Base-by-base conservation (phyloP, 2,113 vertebrate genomes). In the Vidua macroura region DNA sequence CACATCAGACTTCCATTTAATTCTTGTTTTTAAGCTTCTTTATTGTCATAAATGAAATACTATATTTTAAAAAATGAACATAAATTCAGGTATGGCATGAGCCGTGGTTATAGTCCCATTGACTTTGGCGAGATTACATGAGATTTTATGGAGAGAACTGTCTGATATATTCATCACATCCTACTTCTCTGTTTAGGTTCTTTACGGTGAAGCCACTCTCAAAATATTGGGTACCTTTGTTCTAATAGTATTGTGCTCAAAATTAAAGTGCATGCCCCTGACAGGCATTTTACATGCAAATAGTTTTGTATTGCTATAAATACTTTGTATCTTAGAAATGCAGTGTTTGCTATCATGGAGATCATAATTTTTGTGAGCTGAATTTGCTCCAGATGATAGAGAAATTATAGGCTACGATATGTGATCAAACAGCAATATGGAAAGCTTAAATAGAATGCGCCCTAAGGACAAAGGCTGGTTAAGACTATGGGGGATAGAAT, bases 401-500 rank as follows among this genome's bases (percentile, higher is more conserved):
- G 97, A 97, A 98, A 98, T 98, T 97, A 97, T 92, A 97, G 97
- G 95, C 94, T 98, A 95, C 86, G 96, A 96, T 97, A 92, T 97
- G 97, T 97, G 97, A 98, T 97, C 97, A 98, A 98, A 97, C 93
- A 97, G 96, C 95, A 97, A 94, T 95, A 93, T 69, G 90, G 97
- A 96, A 94, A 97, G 64, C 97, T 97, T 97, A 97, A 97, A 84
- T 41, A 95, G 97, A 98, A 98, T 94, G 97, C 97, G 96, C 98
- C 98, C 98, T 83, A 97, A 98, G 98, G 98, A 98, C 97, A 97
- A 95, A 97, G 97, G 85, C 96, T 97, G 97, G 93, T 96, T 86
- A 86, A 97, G 93, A 97, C 97, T 96, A 96, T 95, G 94, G 98
- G 98, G 98, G 98, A 98, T 98, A 98, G 98, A 98, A 98, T 98